Base-by-base conservation (phyloP, 2,888 invertebrate species). In the Anticlea derivata region DNA sequence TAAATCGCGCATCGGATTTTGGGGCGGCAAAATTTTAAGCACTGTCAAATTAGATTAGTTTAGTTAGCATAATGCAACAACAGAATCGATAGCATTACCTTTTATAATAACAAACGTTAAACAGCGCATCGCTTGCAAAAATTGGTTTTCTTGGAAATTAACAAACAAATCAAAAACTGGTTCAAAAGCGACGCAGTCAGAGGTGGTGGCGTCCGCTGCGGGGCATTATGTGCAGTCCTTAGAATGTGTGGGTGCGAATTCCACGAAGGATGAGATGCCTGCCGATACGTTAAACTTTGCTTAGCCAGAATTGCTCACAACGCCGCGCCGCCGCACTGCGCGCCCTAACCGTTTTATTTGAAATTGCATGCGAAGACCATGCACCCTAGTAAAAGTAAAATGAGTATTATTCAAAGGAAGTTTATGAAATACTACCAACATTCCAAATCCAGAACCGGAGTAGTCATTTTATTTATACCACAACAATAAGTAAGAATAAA, bases 211-310 rank as follows among this genome's bases (percentile, higher is more conserved):
- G 67, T 61, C 68, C 60, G 69, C 68, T 60, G 60, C 65, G 61
- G 62, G 30, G 48, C 38, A 38, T 37, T 52, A 70, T 62, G 68
- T 76, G 70, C 70, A 73, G 66, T 71, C 66, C 61, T 65, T 69
- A 72, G 69, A 70, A 70, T 78, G 81, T 82, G 83, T 83, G 85
- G 74, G 86, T 83, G 81, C 78, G 75, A 86, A 84, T 87, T 86
- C 87, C 80, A 73, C 76, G 87, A 87, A 86, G 86, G 85, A 80
- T 77, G 74, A 75, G 76, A 77, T 78, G 78, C 77, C 72, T 69
- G 75, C 73, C 73, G 73, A 78, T 79, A 73, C 78, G 70, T 80
- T 82, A 78, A 81, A 80, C 80, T 78, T 73, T 59, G 66, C 66
- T 68, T 62, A 71, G 76, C 75, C 73, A 76, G 17, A 2, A 68